These are phyloP conservation scores for Scaptomyza reducta DNA, from an alignment of 2,888 invertebrate genomes.

Conservation along the genomic window DNA sequence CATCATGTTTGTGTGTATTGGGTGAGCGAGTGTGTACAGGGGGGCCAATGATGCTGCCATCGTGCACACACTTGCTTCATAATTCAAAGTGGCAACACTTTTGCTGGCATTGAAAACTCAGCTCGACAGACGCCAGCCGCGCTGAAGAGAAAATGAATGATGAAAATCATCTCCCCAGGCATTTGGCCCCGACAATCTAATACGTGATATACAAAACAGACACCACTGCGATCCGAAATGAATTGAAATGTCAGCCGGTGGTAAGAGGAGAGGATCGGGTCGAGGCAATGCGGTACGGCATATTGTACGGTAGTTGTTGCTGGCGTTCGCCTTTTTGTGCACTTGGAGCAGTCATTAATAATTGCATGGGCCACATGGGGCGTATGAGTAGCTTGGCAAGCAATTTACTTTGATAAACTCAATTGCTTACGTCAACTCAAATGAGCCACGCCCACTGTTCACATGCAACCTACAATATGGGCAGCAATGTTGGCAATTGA, in stretches of 20 bases:
- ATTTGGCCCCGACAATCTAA: conserved; percentile 60
- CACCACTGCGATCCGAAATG: conserved; percentile 37
- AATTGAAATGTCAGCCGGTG: conserved; percentile 64
- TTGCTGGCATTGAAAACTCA: conserved; percentile 53
- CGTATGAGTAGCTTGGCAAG: conserved; percentile 50
- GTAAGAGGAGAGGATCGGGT: not conserved
- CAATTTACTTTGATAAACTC: conserved; percentile 62
- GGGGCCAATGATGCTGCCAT: conserved; percentile 20
- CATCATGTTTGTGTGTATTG: conserved; percentile 32
- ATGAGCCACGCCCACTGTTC: conserved; percentile 18
- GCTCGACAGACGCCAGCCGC: conserved; percentile 35
- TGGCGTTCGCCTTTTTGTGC: conserved; percentile 15
- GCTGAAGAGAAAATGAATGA: conserved; percentile 67
- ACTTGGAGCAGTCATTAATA: conserved; percentile 62
- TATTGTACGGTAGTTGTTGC: too few relatives aligned
- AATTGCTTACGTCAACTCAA: conserved; percentile 37
- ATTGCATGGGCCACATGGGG: conserved; percentile 54
- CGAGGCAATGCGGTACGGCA: too few relatives aligned
- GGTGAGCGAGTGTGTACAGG: not conserved
- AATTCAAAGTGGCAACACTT: conserved; percentile 69
- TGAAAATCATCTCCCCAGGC: conserved; percentile 70
- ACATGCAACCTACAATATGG: conserved; percentile 4
- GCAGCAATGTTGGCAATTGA: conserved; percentile 55
- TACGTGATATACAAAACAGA: conserved; percentile 42
- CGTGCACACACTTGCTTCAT: conserved; percentile 54